Evolutionary conservation across 2,113 vertebrate species (phyloP), one percentile per base, ranked within the genome.

Genomic region (Hemicordylus capensis): DNA sequence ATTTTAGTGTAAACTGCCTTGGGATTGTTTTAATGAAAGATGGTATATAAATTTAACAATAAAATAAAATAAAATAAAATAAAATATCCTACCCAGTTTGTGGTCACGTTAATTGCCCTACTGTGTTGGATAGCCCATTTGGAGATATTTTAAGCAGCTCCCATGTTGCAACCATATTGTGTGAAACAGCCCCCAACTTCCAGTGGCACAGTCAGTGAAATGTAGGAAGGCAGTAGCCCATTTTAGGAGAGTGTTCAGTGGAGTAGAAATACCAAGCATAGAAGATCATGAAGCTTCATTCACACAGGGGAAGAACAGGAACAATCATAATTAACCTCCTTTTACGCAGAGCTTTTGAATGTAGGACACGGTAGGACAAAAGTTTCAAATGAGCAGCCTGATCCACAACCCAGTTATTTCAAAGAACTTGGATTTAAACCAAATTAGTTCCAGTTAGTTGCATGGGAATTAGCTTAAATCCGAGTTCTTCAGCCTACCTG

Each of bases 271-370:
- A 85, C 70, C 72, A 85, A 73, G 44, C 26, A 22, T 72, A 73
- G 42, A 72, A 85, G 64, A 70, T 61, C 67, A 85, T 61, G 42
- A 73, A 51, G 31, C 54, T 48, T 39, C 56, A 72, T 39, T 48
- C 84, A 85, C 76, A 85, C 42, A 63, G 37, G 66, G 67, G 42
- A 80, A 80, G 76, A 73, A 80, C 10, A 28, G n/a, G 44, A 73
- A 85, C 56, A 80, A 83, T 80, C 72, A 85, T 63, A 85, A 85
- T 85, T 85, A 85, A 80, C 56, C 67, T 80, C 34, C 54, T 63
- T 85, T 85, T 73, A 72, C 80, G 24, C 39, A 63, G 42, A 63
- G 15, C 67, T 61, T 85, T 85, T 72, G 84, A 85, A 85, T 73
- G 67, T 73, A 73, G 76, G 84, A 73, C 67, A 85, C 54, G 31